phyloP scores from a whole-genome alignment of 2,797 vertebrate genomes.

The Falco rusticolus region DNA sequence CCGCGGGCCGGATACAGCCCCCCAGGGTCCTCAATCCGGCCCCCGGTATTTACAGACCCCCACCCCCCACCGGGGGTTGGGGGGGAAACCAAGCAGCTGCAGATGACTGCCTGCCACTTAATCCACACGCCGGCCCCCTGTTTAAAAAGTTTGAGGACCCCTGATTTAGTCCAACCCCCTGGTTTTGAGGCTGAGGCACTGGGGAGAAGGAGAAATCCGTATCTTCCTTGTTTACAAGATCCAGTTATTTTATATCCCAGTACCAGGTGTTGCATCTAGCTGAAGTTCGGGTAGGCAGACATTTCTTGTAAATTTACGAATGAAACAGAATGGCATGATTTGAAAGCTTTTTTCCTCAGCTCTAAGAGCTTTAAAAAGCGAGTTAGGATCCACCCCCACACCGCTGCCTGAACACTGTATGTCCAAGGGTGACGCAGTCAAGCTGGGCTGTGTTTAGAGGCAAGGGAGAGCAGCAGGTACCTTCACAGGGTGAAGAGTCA shows the following conservation, averaged over 20 bases:
- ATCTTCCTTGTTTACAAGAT: neutral
- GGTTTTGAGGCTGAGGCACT: neutral
- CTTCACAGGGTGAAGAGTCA: neutral
- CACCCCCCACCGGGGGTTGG: too few relatives aligned
- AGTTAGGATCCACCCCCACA: neutral
- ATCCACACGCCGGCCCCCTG: too few relatives aligned
- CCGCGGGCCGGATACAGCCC: too few relatives aligned
- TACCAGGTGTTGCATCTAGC: neutral
- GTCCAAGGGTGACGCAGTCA: neutral
- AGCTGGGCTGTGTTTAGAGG: neutral
- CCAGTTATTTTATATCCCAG: neutral
- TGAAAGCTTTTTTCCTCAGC: neutral
- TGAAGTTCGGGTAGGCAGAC: neutral
- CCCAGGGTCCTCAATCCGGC: too few relatives aligned
- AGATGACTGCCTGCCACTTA: too few relatives aligned
- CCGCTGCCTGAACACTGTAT: accelerated
- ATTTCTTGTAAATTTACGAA: neutral
- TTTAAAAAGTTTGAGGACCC: too few relatives aligned
- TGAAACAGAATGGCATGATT: neutral
- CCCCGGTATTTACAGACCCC: too few relatives aligned
- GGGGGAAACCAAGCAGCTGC: too few relatives aligned
- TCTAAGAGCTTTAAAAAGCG: neutral
- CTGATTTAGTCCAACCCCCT: too few relatives aligned
- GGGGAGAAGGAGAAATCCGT: neutral
- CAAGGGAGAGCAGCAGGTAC: neutral